These are phyloP conservation scores for Branchinecta sandiegonensis DNA, from an alignment of 2,888 invertebrate species.

Conservation along the genomic window DNA sequence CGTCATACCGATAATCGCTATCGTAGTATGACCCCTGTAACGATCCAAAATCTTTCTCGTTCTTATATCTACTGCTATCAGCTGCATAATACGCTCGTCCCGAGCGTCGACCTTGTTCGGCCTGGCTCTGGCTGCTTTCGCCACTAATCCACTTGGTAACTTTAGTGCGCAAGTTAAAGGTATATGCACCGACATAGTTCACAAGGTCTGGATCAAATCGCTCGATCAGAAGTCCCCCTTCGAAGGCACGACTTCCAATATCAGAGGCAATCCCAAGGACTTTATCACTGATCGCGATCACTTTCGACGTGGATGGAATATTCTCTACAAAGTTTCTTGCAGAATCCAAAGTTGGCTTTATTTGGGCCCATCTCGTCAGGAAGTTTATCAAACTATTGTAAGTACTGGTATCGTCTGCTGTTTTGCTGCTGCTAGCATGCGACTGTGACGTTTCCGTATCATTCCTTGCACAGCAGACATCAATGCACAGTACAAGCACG, in stretches of 20 bases:
- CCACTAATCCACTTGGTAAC: background rate
- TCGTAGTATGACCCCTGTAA: background rate
- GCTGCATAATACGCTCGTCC: background rate
- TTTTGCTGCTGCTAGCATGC: too few species aligned
- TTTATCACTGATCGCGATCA: background rate
- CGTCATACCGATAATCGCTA: conserved; percentile 4
- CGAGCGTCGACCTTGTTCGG: background rate
- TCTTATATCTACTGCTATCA: background rate
- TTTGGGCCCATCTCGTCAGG: background rate
- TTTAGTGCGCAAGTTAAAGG: background rate
- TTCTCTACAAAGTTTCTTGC: conserved; percentile 9
- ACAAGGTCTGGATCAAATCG: background rate
- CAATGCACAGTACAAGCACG: too few species aligned
- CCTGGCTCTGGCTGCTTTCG: background rate
- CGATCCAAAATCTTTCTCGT: background rate
- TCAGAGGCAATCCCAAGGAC: background rate
- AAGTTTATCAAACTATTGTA: background rate
- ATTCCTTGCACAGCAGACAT: too few species aligned
- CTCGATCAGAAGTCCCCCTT: background rate
- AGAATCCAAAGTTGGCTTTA: background rate
- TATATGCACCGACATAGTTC: background rate
- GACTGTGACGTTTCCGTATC: too few species aligned
- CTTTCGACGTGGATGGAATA: conserved; percentile 1
- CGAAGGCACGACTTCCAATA: conserved; percentile 11
- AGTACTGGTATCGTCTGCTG: background rate